phyloP scores from a whole-genome alignment of 2,888 invertebrate species.

The Drosophila greeni region DNA sequence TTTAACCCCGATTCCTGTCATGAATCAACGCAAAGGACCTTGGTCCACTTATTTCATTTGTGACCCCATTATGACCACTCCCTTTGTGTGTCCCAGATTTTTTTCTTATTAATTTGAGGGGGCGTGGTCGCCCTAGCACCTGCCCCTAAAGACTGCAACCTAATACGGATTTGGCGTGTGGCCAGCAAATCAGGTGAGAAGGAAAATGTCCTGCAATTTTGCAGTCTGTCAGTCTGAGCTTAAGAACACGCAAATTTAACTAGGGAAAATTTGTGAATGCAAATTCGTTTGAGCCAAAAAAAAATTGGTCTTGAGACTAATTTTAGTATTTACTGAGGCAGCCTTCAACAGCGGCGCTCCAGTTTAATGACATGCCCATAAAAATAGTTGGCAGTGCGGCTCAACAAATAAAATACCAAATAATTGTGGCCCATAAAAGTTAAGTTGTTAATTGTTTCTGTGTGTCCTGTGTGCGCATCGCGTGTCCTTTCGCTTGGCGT shows the following conservation, averaged over 20 bases:
- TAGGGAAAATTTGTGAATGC: constrained; percentile 36
- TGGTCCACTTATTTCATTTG: constrained; percentile 9
- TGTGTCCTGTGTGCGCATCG: constrained; percentile 44
- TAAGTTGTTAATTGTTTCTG: constrained; percentile 69
- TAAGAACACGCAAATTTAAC: constrained; percentile 37
- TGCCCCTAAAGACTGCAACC: constrained; percentile 50
- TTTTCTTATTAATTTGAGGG: constrained; percentile 40
- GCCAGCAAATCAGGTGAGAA: constrained; percentile 46
- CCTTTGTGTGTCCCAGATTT: constrained; percentile 22
- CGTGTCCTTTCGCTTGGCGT: constrained; percentile 25
- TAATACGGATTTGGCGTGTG: constrained; percentile 65
- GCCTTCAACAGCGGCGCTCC: constrained; percentile 40
- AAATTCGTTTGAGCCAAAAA: constrained; percentile 49
- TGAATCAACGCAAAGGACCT: constrained; percentile 17
- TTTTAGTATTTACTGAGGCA: constrained; percentile 4
- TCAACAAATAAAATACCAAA: constrained; percentile 67
- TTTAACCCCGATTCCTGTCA: background rate
- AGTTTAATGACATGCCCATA: constrained; percentile 55
- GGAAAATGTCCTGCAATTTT: constrained; percentile 56
- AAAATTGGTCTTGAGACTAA: constrained; percentile 24
- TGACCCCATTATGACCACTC: constrained; percentile 12
- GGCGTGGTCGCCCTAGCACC: constrained; percentile 26
- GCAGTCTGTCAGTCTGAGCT: constrained; percentile 58
- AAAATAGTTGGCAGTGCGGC: constrained; percentile 53
- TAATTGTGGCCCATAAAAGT: constrained; percentile 69